These are phyloP conservation scores for Ectemnius continuus DNA, from an alignment of 2,888 invertebrate species.

Conservation along the genomic window DNA sequence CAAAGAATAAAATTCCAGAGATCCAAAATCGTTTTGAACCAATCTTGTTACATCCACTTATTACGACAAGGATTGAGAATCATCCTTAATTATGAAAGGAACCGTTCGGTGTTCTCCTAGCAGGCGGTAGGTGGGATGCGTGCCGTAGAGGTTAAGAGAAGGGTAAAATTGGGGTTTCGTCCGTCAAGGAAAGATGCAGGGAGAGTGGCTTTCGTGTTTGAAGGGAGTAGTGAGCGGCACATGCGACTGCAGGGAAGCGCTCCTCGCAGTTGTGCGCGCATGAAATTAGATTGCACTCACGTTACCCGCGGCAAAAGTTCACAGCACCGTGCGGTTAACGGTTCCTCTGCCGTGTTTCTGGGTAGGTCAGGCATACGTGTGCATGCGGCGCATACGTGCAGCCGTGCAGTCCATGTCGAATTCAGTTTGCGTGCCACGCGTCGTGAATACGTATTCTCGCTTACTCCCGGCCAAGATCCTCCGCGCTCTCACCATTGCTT, in stretches of 20 bases:
- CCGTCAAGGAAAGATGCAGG: background rate
- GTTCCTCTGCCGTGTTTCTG: slow-evolving; percentile 41
- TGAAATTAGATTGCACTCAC: slow-evolving; percentile 58
- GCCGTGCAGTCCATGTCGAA: slow-evolving; percentile 43
- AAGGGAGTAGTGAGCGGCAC: background rate
- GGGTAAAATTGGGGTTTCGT: background rate
- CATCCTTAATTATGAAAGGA: too few species aligned
- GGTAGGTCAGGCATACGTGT: slow-evolving; percentile 46
- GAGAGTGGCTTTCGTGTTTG: background rate
- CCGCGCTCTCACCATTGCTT: too few species aligned
- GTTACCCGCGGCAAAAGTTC: slow-evolving; percentile 52
- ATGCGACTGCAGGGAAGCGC: background rate
- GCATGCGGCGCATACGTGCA: slow-evolving; percentile 8
- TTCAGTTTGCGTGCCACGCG: slow-evolving; percentile 55
- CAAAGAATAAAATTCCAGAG: too few species aligned
- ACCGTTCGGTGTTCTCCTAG: too few species aligned
- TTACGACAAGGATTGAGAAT: too few species aligned
- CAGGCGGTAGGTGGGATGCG: too few species aligned
- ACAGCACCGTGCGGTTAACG: slow-evolving; percentile 51
- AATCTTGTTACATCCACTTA: too few species aligned
- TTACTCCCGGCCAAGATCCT: background rate
- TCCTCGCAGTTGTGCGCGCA: slow-evolving; percentile 16
- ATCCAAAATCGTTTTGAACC: too few species aligned
- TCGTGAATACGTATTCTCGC: slow-evolving; percentile 34
- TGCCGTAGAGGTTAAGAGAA: background rate